Evolutionary conservation across 53 echinoderm and acorn worm species (phyloP).

Genomic region (Paracentrotus lividus): DNA sequence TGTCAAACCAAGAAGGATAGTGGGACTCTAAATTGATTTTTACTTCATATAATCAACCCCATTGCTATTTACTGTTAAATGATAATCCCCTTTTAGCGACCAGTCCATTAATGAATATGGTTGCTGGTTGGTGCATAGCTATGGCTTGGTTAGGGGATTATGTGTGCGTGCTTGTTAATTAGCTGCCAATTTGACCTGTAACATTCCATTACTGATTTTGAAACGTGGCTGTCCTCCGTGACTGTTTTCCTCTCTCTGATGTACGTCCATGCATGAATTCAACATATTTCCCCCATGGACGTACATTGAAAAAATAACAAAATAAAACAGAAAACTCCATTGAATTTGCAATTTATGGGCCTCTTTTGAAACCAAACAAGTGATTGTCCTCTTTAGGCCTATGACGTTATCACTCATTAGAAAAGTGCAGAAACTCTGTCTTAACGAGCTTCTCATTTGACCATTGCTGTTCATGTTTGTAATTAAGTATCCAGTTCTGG

Average conservation of each 20-base stretch:
- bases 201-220: neutral
- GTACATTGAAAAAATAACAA: too few species aligned
- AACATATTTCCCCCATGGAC: too few species aligned
- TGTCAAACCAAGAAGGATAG: neutral
- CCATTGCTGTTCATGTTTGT: constrained; percentile 9
- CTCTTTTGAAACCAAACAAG: too few species aligned
- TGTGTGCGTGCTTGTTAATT: neutral
- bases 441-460: neutral
- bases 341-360: too few species aligned
- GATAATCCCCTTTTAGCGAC: constrained; percentile 46
- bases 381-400: neutral
- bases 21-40: neutral
- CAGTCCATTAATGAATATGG: constrained; percentile 35
- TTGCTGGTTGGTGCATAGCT: neutral
- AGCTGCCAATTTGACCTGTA: neutral
- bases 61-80: neutral
- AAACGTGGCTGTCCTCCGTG: too few species aligned
- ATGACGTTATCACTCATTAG: neutral
- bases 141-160: neutral
- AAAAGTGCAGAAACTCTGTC: constrained; percentile 11
- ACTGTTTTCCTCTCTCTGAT: too few species aligned
- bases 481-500: neutral
- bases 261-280: too few species aligned
- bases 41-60: constrained; percentile 7
- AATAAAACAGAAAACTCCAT: too few species aligned